Conservation (phyloP, 2,113 vertebrate species). For the Apeltes quadracus region DNA sequence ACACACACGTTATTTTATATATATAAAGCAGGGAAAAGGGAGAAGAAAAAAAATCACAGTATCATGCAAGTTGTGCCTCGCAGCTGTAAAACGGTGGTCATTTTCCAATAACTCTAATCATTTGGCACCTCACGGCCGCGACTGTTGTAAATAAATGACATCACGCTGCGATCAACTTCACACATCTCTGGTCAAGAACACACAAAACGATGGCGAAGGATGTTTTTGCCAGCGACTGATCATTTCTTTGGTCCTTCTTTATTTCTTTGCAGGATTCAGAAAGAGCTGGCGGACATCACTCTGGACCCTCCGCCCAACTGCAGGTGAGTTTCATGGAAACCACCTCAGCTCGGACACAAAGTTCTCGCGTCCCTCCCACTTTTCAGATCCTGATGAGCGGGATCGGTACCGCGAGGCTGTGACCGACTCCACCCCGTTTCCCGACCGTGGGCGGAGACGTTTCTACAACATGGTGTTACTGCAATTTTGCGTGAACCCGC, state of each 20-base stretch:
- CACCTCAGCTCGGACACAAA: background rate
- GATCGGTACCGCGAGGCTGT: background rate
- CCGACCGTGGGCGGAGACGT: background rate
- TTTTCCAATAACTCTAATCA: background rate
- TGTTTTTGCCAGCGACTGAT: background rate
- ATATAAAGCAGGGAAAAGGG: background rate
- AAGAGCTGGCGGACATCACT: slow-evolving; percentile 96
- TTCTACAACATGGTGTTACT: background rate
- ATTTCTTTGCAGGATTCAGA: slow-evolving; percentile 89
- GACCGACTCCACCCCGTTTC: background rate
- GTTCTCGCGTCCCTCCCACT: background rate
- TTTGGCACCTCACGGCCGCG: no score
- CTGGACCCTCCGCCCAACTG: slow-evolving; percentile 97
- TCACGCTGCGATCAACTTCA: no score
- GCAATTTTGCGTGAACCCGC: background rate
- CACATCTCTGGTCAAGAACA: no score
- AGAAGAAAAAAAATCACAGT: background rate
- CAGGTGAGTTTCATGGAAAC: slow-evolving; percentile 80
- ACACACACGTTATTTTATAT: background rate
- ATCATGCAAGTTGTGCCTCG: background rate
- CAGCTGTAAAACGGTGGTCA: background rate
- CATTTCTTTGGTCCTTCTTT: background rate
- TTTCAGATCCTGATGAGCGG: background rate
- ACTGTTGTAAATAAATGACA: no score
- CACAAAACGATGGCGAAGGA: no score